A percentile compares a stretch with the other conserved stretches of the same genome.
Conservation (phyloP, 1,140 invertebrate genomes). For the Piezodorus guildinii region DNA sequence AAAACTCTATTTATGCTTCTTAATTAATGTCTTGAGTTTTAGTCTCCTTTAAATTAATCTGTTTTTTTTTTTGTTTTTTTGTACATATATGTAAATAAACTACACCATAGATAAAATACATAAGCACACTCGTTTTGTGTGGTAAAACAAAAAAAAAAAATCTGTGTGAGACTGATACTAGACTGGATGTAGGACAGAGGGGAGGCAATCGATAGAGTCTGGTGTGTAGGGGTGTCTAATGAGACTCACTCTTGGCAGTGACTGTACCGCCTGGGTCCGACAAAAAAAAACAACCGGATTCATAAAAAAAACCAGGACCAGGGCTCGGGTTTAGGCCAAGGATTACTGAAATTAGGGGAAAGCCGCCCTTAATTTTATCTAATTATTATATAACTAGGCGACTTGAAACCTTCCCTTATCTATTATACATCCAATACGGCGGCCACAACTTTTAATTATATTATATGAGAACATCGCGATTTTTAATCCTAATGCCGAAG, state of each 20-base stretch:
- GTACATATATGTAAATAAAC: too few relatives aligned
- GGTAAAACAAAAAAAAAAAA: too few relatives aligned
- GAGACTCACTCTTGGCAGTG: not conserved
- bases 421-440: not conserved
- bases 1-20: too few relatives aligned
- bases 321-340: not conserved
- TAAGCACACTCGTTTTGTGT: too few relatives aligned
- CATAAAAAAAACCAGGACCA: not conserved
- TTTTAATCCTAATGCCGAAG: too few relatives aligned
- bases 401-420: not conserved
- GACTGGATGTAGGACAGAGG: not conserved
- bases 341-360: constrained; percentile 14
- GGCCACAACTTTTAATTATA: too few relatives aligned
- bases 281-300: not conserved
- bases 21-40: too few relatives aligned
- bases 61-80: too few relatives aligned
- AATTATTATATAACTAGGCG: constrained; percentile 12
- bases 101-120: too few relatives aligned
- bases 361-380: constrained; percentile 3
- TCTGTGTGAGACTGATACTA: too few relatives aligned
- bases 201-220: not conserved
- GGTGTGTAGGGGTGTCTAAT: not conserved
- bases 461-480: too few relatives aligned
- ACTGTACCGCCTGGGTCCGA: constrained; percentile 5
- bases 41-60: too few relatives aligned